Base-by-base conservation (phyloP, 2,888 invertebrate genomes). In the Entomobrya proxima region DNA sequence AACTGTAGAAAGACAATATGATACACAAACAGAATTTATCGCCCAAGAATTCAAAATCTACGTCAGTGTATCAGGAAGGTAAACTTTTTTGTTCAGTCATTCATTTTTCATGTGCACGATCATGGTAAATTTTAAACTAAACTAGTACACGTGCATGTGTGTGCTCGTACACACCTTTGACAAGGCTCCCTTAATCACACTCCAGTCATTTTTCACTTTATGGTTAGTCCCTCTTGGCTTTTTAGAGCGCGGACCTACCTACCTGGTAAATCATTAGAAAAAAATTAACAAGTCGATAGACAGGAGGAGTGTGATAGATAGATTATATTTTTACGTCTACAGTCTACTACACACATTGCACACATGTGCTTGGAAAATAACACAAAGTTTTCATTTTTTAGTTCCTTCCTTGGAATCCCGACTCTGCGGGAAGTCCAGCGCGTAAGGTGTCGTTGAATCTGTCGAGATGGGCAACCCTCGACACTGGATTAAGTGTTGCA, bases 121-220 rank as follows among this genome's bases (percentile, higher is more conserved):
- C n/a, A 44, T 44, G 27, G 44, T 18, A 69, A 69, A 67, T 37
- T 35, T 64, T 13, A 11, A 32, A 64, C 7, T 64, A 18, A 35
- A 64, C 32, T 7, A 18, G 64, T 40, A 67, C 64, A 67, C 69
- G 69, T 69, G 69, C 21, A 21, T 44, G 44, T 44, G 69, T 18
- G 40, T 64, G 18, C 1, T 64, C n/a, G n/a, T n/a, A n/a, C n/a
- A n/a, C n/a, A n/a, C 32, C 44, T 21, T 44, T 69, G 9, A 40
- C 44, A 13, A 32, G 44, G 24, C n/a, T 37, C 40, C 69, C 69
- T 69, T 78, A 78, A 78, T 78, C 40, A 78, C 50, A 35, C 50
- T 78, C 27, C 52, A 64, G 18, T 69, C 67, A 79, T 79, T 79
- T 67, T 52, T 79, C 79, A 79, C 69, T 40, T 69, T 27, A 27